Percentiles rank a stretch among this genome's conserved stretches.
phyloP scores from a whole-genome alignment of 2,888 invertebrate species.

The Meta bourneti region DNA sequence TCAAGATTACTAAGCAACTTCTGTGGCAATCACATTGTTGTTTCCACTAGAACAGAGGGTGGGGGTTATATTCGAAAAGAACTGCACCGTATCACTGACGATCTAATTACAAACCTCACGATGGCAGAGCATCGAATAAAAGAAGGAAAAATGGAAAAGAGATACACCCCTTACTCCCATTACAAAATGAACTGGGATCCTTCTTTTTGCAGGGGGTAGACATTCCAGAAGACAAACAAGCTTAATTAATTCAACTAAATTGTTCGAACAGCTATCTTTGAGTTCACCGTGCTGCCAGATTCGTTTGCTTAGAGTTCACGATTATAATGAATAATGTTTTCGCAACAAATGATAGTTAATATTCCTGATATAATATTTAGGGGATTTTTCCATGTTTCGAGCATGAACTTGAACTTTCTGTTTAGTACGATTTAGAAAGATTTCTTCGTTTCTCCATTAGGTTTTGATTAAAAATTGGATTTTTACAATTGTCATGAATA shows the following conservation, averaged over 20 bases:
- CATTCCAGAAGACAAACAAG: constrained; percentile 43
- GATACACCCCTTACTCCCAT: neutral
- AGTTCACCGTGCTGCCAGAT: neutral
- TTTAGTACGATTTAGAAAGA: no score
- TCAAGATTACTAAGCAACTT: neutral
- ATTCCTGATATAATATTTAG: no score
- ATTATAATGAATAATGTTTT: no score
- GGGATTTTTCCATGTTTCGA: no score
- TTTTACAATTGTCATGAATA: no score
- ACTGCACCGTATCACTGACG: neutral
- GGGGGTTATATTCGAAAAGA: no score
- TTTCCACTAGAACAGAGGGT: neutral
- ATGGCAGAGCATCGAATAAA: neutral
- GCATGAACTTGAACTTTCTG: no score
- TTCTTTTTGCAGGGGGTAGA: neutral
- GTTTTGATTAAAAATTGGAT: no score
- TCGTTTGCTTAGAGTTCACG: neutral
- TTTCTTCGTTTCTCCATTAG: no score
- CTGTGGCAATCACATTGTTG: neutral
- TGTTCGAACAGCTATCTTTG: constrained; percentile 9
- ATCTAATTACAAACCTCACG: constrained; percentile 40
- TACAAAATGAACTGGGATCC: neutral
- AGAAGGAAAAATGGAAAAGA: constrained; percentile 15
- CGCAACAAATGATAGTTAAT: no score
- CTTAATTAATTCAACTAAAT: constrained; percentile 50